Percentiles rank a stretch among this genome's conserved stretches.
Evolutionary conservation across 53 echinoderm and acorn worm genomes (phyloP).

Genomic region (Crossaster papposus): DNA sequence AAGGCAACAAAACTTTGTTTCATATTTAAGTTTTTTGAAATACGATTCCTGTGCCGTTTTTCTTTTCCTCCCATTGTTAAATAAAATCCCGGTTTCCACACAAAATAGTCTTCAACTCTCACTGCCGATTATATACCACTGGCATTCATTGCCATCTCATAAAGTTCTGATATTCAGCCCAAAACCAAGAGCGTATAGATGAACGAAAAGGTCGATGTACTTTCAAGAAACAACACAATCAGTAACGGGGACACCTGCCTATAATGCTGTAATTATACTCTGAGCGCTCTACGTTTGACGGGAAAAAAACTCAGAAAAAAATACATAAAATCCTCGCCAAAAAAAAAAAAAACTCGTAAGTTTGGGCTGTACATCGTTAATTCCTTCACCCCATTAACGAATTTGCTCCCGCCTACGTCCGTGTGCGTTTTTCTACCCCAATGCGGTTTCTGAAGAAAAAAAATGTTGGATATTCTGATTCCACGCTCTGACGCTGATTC

Average conservation of each 20-base stretch:
- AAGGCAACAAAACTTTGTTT: too few relatives aligned
- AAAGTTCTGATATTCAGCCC: background rate
- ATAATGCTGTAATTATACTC: background rate
- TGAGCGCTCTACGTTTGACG: background rate
- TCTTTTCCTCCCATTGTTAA: background rate
- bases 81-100: background rate
- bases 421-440: constrained; percentile 47
- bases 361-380: constrained; percentile 24
- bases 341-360: background rate
- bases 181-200: background rate
- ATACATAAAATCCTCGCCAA: constrained; percentile 1
- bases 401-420: background rate
- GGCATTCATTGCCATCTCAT: background rate
- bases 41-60: background rate
- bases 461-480: constrained; percentile 30
- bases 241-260: constrained; percentile 32
- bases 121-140: background rate
- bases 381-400: constrained; percentile 18
- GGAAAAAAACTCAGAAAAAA: too few relatives aligned
- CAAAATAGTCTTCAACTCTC: background rate
- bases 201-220: background rate
- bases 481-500: constrained; percentile 34
- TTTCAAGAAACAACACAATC: background rate
- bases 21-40: too few relatives aligned
- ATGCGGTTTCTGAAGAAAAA: constrained; percentile 38